phyloP scores from a whole-genome alignment of 2,113 vertebrate species.

The Falcunculus frontatus region DNA sequence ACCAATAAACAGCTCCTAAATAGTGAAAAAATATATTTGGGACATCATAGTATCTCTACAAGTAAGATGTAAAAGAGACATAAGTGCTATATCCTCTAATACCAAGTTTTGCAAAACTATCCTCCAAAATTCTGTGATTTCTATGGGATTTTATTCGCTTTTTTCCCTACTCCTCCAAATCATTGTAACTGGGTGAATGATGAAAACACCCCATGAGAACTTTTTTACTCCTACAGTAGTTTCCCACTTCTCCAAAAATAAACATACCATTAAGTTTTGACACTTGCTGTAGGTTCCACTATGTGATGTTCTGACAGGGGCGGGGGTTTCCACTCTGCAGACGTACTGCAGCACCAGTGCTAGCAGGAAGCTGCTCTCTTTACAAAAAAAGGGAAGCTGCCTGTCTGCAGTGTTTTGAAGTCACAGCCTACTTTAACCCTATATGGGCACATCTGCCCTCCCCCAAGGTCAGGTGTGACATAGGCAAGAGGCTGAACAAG shows the following conservation, averaged over 20 bases:
- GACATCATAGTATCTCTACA: neutral
- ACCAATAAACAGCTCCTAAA: neutral
- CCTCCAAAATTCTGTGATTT: neutral
- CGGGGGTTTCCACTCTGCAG: neutral
- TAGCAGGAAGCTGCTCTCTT: conserved; percentile 4
- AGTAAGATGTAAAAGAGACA: neutral
- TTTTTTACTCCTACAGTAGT: neutral
- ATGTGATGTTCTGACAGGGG: neutral
- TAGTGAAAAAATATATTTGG: neutral
- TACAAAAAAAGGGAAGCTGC: conserved; percentile 19
- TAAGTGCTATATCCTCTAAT: neutral
- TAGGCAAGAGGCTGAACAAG: fast-evolving
- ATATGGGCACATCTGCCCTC: neutral
- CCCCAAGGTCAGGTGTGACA: fast-evolving
- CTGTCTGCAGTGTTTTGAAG: neutral
- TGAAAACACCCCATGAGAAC: neutral
- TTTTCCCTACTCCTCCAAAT: neutral
- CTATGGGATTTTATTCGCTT: neutral
- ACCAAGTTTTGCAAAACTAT: neutral
- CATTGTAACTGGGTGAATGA: neutral
- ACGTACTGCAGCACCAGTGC: neutral
- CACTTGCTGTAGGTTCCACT: neutral
- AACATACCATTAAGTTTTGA: neutral
- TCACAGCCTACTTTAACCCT: neutral
- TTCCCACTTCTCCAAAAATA: conserved; percentile 39